These are phyloP conservation scores for Eristalis arbustorum DNA, from an alignment of 2,888 invertebrate species.

Conservation along the genomic window DNA sequence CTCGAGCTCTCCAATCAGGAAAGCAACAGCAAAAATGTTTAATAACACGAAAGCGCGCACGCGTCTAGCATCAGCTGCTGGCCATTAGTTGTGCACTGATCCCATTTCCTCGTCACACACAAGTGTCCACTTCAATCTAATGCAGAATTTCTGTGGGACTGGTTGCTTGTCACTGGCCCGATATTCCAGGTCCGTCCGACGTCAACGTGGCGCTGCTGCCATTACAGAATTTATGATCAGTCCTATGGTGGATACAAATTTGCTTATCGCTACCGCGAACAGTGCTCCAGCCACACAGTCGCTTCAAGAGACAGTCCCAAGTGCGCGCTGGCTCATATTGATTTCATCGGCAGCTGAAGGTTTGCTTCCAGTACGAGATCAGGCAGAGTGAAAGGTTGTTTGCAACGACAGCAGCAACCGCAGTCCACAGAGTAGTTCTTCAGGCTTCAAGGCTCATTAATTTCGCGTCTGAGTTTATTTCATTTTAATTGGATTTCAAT, in stretches of 20 bases:
- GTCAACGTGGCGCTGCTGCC: constrained; percentile 8
- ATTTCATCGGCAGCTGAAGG: constrained; percentile 44
- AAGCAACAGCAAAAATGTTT: constrained; percentile 39
- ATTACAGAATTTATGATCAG: constrained; percentile 54
- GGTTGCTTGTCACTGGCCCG: neutral
- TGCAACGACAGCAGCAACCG: constrained; percentile 6
- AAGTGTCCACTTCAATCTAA: constrained; percentile 23
- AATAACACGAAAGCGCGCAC: constrained; percentile 32
- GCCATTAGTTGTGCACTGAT: constrained; percentile 48
- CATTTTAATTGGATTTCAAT: constrained; percentile 69
- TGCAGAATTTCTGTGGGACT: neutral
- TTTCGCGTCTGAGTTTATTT: constrained; percentile 40
- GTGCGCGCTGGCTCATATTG: constrained; percentile 41
- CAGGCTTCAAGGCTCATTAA: constrained; percentile 67
- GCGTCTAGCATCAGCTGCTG: constrained; percentile 40
- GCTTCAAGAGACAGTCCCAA: neutral
- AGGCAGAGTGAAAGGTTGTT: constrained; percentile 53
- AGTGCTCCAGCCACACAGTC: neutral
- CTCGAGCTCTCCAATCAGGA: constrained; percentile 2
- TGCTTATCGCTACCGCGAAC: constrained; percentile 60
- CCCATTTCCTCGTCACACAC: constrained; percentile 38
- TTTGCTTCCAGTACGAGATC: neutral
- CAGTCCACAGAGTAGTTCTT: constrained; percentile 34
- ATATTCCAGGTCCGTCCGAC: neutral
- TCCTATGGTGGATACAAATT: constrained; percentile 47